Evolutionary conservation across 2,797 vertebrate species (phyloP), one percentile per base, ranked within the genome.

Genomic region (Babyrousa celebensis): DNA sequence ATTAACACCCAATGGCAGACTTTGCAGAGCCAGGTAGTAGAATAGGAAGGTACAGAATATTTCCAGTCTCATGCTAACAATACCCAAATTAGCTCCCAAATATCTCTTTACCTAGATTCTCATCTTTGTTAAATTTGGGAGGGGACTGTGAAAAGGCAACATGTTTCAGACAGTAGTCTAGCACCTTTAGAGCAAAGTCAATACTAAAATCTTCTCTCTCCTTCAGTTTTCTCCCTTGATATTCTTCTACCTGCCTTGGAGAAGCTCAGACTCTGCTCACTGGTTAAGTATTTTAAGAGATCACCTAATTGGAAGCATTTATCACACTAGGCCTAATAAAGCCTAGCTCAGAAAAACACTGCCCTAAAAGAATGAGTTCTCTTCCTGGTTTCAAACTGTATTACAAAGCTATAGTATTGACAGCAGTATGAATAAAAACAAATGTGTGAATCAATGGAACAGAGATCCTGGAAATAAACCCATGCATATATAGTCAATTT

Each of bases 221-320:
- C 62, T 84, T 52, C 54, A 12, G 16, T 67, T 68, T 95, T 88
- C 58, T 60, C n/a, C 58, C 78, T 79, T 79, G 70, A 94, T 82
- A 52, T 68, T 93, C 70, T 78, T 85, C 82, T 48, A 18, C 25
- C 12, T 85, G 21, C 25, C 52, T 27, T n/a, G 27, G 56, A 82
- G 68, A 94, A 77, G 80, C 32, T 12, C 79, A 89, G 23, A 80
- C 16, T 63, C 56, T 62, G 48, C 43, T 79, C 23, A 15, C 20
- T 58, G 74, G n/a, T 6, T 82, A 91, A 91, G 23, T 48, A 72
- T 68, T 96, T 71, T 56, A 72, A 74, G 29, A 32, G 21, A 65
- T 78, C 23, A 1, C 48, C 43, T 96, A 48, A 48, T 48, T 71
- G 54, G 78, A 92, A 71, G 32, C 71, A 74, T 58, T 88, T 29